A percentile compares a stretch with the other conserved stretches of the same genome.
phyloP scores from a whole-genome alignment of 2,113 vertebrate species.

The Jacana jacana region DNA sequence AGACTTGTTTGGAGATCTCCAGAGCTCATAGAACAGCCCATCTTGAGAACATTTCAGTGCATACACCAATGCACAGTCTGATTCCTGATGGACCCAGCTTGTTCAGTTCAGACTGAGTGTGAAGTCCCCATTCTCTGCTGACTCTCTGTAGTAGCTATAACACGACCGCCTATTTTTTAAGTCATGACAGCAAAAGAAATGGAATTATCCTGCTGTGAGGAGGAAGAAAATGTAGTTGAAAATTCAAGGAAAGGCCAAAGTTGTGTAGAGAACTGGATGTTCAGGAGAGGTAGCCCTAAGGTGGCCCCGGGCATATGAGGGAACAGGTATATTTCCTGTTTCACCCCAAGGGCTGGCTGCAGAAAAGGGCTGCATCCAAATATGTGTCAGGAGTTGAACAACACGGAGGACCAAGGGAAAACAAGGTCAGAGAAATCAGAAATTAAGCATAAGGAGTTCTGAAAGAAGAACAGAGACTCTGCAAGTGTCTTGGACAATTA shows the following conservation, averaged over 20 bases:
- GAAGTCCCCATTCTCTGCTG: neutral
- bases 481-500: neutral
- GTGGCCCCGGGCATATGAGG: neutral
- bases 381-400: neutral
- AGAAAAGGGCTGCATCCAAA: neutral
- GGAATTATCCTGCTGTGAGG: neutral
- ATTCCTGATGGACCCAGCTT: neutral
- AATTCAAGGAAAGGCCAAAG: neutral
- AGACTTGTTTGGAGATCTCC: neutral
- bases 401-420: neutral
- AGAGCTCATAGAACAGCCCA: neutral
- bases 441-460: neutral
- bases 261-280: neutral
- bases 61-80: neutral
- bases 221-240: neutral
- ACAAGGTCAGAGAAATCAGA: neutral
- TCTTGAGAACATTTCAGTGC: neutral
- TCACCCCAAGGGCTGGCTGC: neutral
- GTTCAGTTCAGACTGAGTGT: neutral
- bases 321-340: rapidly evolving
- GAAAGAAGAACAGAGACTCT: neutral
- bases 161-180: neutral
- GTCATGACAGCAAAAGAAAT: neutral
- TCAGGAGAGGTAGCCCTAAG: neutral
- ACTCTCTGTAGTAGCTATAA: neutral